Evolutionary conservation across 2,113 vertebrate species (phyloP), one percentile per base, ranked within the genome.

Genomic region (Pituophis catenifer): DNA sequence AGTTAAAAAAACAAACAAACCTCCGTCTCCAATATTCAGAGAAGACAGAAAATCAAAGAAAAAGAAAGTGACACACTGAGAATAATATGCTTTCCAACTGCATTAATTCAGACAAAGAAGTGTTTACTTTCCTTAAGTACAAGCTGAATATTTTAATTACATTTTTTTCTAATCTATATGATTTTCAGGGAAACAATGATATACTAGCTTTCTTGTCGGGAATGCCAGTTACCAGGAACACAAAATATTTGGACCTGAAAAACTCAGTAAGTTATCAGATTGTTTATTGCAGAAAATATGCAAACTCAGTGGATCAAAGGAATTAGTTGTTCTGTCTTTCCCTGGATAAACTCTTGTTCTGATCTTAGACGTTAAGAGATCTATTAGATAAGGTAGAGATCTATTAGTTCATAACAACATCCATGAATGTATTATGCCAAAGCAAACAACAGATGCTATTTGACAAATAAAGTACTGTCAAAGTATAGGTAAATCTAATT

Each of bases 141-240:
- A 50, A 24, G 0, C 33, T 70, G 52, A 89, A 44, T 90, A 38
- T 90, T 90, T 86, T 89, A 88, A 8, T 93, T 86, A 81, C 29
- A 26, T 85, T 86, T 92, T 15, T 59, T 88, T 75, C 53, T 89
- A 65, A 90, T 44, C 4, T 91, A 0, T 94, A 4, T 95, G 1
- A 62, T 58, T 97, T 96, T 2, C 95, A 99, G 99, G 99, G 98
- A 59, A 99, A 99, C 98, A 99, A 99, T 88, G 99, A 99, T 95
- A 99, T 99, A 96, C 97, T 99, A 96, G 99, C 99, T 93, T 99
- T 99, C 95, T 97, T 99, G 89, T 99, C 99, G 19, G 99, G 99
- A 93, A 99, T 99, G 98, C 99, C 99, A 8, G 99, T 99, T 89
- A 99, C 99, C 91, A 98, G 99, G 92, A 99, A 99, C 94, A 99